Conservation (phyloP, 2,888 invertebrate genomes). For the Leptinotarsa peninsularis region DNA sequence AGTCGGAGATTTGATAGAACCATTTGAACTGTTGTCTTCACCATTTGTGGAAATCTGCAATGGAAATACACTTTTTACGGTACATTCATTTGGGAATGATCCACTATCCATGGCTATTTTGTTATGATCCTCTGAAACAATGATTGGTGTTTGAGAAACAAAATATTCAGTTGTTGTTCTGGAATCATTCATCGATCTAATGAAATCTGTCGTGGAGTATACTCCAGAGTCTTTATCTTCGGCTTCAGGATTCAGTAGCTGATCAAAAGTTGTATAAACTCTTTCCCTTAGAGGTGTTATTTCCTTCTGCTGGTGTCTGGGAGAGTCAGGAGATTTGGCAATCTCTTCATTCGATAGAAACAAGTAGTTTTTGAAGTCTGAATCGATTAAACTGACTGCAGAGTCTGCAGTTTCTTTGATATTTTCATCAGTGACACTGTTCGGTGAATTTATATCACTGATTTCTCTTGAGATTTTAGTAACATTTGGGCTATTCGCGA, state of each 20-base stretch:
- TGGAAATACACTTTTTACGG: too few species aligned
- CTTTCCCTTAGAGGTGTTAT: slow-evolving; percentile 1
- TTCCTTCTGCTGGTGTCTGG: neutral
- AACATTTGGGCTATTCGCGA: neutral
- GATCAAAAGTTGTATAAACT: neutral
- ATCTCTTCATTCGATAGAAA: neutral
- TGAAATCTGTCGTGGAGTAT: neutral
- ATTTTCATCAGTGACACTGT: neutral
- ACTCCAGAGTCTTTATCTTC: slow-evolving; percentile 22
- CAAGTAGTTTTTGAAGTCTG: slow-evolving; percentile 14
- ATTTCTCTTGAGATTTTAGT: neutral
- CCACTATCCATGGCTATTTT: neutral
- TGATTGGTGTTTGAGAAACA: neutral
- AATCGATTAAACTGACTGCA: neutral
- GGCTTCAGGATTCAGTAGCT: neutral
- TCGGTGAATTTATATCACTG: neutral
- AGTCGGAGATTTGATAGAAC: neutral
- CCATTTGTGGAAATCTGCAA: neutral
- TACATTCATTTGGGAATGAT: neutral
- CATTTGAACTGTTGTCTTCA: too few species aligned
- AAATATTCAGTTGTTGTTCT: neutral
- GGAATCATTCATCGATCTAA: neutral
- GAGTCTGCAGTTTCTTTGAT: neutral
- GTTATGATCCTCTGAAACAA: neutral
- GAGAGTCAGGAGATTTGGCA: neutral